phyloP scores from a whole-genome alignment of 2,888 invertebrate species.

The Synergus itoensis region DNA sequence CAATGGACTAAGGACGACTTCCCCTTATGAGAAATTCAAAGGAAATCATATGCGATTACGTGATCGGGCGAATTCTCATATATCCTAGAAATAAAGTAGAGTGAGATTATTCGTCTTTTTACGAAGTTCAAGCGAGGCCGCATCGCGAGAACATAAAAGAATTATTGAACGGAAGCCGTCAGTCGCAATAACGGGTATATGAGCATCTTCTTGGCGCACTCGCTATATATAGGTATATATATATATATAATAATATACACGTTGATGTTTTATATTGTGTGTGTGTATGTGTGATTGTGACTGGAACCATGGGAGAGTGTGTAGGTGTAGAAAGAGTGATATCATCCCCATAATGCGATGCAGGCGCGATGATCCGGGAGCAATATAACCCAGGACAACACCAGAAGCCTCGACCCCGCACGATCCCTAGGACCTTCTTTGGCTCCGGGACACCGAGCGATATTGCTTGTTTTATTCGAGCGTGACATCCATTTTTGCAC shows the following conservation, averaged over 20 bases:
- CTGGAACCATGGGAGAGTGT: slow-evolving; percentile 54
- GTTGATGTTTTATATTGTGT: slow-evolving; percentile 45
- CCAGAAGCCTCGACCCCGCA: slow-evolving; percentile 50
- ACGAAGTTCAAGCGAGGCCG: slow-evolving; percentile 47
- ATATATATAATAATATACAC: slow-evolving; percentile 34
- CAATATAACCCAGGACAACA: slow-evolving; percentile 66
- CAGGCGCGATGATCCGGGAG: slow-evolving; percentile 76
- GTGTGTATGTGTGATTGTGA: slow-evolving; percentile 41
- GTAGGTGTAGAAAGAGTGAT: slow-evolving; percentile 70
- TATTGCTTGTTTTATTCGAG: slow-evolving; percentile 77
- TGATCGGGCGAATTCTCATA: slow-evolving; percentile 28
- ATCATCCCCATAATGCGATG: slow-evolving; percentile 74
- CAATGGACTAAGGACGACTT: neutral
- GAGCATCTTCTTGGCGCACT: slow-evolving; percentile 28
- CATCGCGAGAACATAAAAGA: slow-evolving; percentile 58
- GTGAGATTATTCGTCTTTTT: slow-evolving; percentile 41
- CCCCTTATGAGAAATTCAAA: slow-evolving; percentile 25
- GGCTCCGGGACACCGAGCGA: slow-evolving; percentile 72
- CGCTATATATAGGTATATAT: slow-evolving; percentile 42
- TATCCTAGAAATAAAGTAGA: slow-evolving; percentile 36
- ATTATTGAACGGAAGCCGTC: slow-evolving; percentile 62
- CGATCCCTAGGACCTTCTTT: slow-evolving; percentile 66
- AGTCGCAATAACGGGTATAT: slow-evolving; percentile 58
- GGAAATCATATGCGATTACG: slow-evolving; percentile 36
- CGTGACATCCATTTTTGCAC: slow-evolving; percentile 73